These are phyloP conservation scores for Hemichromis elongatus DNA, from an alignment of 2,113 vertebrate species.

Conservation along the genomic window DNA sequence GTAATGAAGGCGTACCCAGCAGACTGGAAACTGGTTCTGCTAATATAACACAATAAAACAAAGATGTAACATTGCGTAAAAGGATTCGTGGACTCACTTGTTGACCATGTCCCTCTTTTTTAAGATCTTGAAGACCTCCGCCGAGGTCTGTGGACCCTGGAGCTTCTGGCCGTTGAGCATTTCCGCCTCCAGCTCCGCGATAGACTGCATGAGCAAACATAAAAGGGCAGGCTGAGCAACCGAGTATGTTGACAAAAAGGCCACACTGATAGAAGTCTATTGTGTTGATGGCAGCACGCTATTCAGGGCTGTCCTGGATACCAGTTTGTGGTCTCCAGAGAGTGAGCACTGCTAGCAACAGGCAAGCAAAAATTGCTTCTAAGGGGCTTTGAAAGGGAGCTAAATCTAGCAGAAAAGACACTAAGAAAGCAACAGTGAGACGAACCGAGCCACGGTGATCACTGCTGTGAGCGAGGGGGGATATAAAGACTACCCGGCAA, in stretches of 20 bases:
- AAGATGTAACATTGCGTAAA: background rate
- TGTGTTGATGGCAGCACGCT: background rate
- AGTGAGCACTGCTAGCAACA: background rate
- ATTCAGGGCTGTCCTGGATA: background rate
- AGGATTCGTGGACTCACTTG: slow-evolving; percentile 55
- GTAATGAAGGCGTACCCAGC: background rate
- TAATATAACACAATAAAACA: background rate
- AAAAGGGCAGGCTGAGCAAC: background rate
- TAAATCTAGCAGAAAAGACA: background rate
- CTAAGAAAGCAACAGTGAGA: background rate
- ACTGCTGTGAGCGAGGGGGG: background rate
- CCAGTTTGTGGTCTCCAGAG: background rate
- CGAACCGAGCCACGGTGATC: background rate
- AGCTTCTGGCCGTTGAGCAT: slow-evolving; percentile 90
- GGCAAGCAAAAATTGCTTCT: background rate
- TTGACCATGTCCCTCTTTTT: slow-evolving; percentile 52
- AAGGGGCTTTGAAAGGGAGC: background rate
- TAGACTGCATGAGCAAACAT: slow-evolving; percentile 64
- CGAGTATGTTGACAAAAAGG: background rate
- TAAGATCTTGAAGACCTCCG: slow-evolving; percentile 67
- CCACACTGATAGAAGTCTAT: background rate
- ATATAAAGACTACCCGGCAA: background rate
- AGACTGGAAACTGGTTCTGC: background rate
- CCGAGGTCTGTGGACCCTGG: slow-evolving; percentile 81
- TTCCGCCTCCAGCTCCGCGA: slow-evolving; percentile 81